Conservation (phyloP, 2,888 invertebrate genomes). For the Idaea aversata region DNA sequence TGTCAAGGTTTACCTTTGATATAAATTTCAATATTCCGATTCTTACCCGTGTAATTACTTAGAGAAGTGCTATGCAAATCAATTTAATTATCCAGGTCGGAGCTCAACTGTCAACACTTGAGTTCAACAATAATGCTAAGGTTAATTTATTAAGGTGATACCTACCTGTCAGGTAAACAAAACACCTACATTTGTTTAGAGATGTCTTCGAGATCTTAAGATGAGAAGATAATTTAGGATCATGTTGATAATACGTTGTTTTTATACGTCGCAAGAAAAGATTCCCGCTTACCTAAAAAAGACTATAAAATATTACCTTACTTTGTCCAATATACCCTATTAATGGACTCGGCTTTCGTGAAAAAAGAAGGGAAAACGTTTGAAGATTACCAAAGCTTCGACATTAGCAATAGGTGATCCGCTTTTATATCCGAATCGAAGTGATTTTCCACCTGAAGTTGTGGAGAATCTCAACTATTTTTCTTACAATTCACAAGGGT, state of each 20-base stretch:
- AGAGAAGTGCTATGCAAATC: constrained; percentile 1
- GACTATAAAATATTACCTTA: constrained; percentile 34
- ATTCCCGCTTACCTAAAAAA: constrained; percentile 38
- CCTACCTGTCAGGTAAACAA: not conserved
- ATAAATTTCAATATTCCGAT: not conserved
- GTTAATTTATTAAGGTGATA: not conserved
- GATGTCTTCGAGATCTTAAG: constrained; percentile 19
- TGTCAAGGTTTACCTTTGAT: not conserved
- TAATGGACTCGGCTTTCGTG: constrained; percentile 24
- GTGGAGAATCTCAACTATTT: constrained; percentile 6
- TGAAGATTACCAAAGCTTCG: constrained; percentile 29
- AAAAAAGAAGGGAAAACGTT: constrained; percentile 27
- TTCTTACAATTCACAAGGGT: constrained; percentile 27
- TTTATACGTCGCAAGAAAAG: constrained; percentile 22
- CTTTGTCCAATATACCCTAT: constrained; percentile 32
- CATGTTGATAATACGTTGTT: constrained; percentile 25
- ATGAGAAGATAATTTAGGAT: constrained; percentile 5
- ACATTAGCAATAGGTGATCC: constrained; percentile 36
- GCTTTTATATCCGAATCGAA: constrained; percentile 27
- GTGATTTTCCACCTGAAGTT: constrained; percentile 4
- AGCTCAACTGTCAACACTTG: not conserved
- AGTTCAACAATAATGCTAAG: not conserved
- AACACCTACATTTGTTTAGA: constrained; percentile 7
- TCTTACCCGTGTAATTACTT: not conserved
- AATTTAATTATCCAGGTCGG: not conserved